phyloP scores from a whole-genome alignment of 2,797 vertebrate genomes.

The Crypturellus tataupa region DNA sequence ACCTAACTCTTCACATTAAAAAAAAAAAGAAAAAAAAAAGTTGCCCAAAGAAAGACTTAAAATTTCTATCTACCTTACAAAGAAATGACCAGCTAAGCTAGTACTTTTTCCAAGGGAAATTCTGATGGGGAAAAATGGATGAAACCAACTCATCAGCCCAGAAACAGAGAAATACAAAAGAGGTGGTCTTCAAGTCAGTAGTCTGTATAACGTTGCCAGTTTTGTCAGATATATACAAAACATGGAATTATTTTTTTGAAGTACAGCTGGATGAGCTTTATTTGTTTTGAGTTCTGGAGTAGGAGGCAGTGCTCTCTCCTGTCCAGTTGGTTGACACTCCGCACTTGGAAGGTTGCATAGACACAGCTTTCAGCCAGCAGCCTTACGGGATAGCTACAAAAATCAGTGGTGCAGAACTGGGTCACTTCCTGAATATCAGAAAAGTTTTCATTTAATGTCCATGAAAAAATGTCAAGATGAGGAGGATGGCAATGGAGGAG shows the following conservation, averaged over 20 bases:
- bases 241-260: slow-evolving; percentile 85
- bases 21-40: slow-evolving; percentile 78
- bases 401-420: slow-evolving; percentile 92
- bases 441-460: slow-evolving; percentile 88
- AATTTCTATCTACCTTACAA: slow-evolving; percentile 92
- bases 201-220: slow-evolving; percentile 94
- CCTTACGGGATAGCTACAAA: slow-evolving; percentile 96
- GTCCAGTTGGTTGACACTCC: slow-evolving; percentile 89
- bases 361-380: slow-evolving; percentile 99
- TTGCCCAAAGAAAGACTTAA: slow-evolving; percentile 89
- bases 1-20: slow-evolving; percentile 92
- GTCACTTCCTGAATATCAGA: slow-evolving; percentile 99
- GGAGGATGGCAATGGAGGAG: slow-evolving; percentile 94
- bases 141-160: slow-evolving; percentile 88
- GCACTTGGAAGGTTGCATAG: slow-evolving; percentile 98
- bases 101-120: slow-evolving; percentile 85
- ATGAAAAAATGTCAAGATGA: slow-evolving; percentile 94
- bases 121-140: slow-evolving; percentile 80
- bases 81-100: slow-evolving; percentile 91
- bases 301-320: slow-evolving; percentile 86
- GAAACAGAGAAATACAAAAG: slow-evolving; percentile 88
- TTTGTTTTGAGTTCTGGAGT: slow-evolving; percentile 87
- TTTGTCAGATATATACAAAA: slow-evolving; percentile 97
- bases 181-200: slow-evolving; percentile 96
- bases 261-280: slow-evolving; percentile 90